These are phyloP conservation scores for Arizona elegans DNA, from an alignment of 2,113 vertebrate genomes.

Conservation along the genomic window DNA sequence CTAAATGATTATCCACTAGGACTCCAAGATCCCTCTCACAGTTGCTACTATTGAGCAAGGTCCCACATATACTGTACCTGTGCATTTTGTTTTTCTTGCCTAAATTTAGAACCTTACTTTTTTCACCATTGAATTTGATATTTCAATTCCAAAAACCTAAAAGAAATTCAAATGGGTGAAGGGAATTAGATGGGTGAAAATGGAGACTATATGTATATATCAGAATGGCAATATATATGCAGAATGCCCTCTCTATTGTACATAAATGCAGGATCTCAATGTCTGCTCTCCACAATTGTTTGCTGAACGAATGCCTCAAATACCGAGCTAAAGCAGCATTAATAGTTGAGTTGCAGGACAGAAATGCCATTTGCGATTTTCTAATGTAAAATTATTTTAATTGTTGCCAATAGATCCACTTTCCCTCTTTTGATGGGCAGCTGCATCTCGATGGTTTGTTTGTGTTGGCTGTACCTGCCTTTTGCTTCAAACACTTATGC, in stretches of 20 bases:
- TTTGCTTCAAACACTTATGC: constrained; percentile 22
- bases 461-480: constrained; percentile 4
- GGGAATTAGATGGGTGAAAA: neutral
- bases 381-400: constrained; percentile 2
- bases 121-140: no score
- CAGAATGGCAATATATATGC: neutral
- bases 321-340: neutral
- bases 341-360: neutral
- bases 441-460: neutral
- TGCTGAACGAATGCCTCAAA: neutral
- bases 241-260: neutral
- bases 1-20: no score
- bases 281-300: neutral
- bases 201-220: neutral
- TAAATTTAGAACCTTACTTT: no score
- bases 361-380: neutral
- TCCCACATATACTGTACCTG: no score
- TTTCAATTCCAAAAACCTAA: no score
- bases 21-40: no score
- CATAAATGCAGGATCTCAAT: neutral
- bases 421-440: constrained; percentile 7
- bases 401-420: neutral
- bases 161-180: neutral
- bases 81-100: no score
- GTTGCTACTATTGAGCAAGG: no score